Percentiles rank a stretch among this genome's conserved stretches.
These are phyloP conservation scores for Alviniconcha strummeri DNA, from an alignment of 2,888 invertebrate genomes.

Conservation along the genomic window DNA sequence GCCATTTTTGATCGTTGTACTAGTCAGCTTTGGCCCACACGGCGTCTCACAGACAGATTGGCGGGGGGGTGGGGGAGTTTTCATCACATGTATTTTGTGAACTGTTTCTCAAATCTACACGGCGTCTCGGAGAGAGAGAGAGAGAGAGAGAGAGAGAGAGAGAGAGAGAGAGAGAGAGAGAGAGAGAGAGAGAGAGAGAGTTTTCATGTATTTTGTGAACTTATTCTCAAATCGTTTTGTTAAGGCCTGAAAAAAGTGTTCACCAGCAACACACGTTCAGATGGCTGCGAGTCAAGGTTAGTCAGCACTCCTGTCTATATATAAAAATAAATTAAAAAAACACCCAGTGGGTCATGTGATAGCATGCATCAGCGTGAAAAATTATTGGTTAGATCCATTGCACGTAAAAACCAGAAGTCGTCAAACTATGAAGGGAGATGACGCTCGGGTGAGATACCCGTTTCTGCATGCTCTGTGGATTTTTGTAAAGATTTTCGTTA, in stretches of 20 bases:
- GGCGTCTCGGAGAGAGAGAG: no score
- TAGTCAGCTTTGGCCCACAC: no score
- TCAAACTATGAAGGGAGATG: neutral
- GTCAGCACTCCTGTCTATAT: constrained; percentile 9
- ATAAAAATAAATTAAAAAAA: neutral
- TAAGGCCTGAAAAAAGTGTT: neutral
- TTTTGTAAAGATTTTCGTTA: neutral
- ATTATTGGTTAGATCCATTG: constrained; percentile 6
- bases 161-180: constrained; percentile 1
- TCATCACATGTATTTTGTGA: no score
- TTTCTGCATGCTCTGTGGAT: neutral
- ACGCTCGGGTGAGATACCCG: neutral
- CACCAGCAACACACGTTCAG: neutral
- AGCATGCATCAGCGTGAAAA: constrained; percentile 20
- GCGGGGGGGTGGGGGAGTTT: no score
- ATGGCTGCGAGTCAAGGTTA: neutral
- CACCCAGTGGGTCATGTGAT: neutral
- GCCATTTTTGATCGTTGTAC: no score
- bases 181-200: neutral
- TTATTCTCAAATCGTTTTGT: neutral
- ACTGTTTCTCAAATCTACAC: no score
- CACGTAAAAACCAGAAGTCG: neutral
- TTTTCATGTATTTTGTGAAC: neutral
- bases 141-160: no score
- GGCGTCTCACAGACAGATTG: no score